Conservation (phyloP, 2,797 vertebrate genomes). For the Anableps anableps region DNA sequence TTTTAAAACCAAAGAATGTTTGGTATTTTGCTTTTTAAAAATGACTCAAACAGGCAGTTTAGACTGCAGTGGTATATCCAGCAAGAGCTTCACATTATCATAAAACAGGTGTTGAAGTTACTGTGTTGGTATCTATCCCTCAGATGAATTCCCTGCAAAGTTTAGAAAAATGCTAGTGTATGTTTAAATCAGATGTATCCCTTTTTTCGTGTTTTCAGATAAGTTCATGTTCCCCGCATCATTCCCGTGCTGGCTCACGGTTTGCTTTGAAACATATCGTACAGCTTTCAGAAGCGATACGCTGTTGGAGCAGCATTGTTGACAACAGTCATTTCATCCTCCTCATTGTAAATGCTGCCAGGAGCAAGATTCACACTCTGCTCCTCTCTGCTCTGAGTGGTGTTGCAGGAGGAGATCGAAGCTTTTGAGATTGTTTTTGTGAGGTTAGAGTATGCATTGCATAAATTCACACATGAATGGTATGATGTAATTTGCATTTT, state of each 20-base stretch:
- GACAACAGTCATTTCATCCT: conserved; percentile 57
- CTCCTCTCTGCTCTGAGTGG: conserved; percentile 42
- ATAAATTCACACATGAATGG: conserved; percentile 29
- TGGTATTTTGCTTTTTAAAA: conserved; percentile 3
- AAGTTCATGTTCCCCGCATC: conserved; percentile 22
- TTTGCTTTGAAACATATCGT: conserved; percentile 34
- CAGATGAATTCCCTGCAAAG: conserved; percentile 4
- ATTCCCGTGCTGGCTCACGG: conserved; percentile 4
- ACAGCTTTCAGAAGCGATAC: conserved; percentile 46
- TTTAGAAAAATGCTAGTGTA: conserved; percentile 20
- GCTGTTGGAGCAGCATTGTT: conserved; percentile 51
- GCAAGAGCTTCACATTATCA: neutral
- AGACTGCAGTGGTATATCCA: neutral
- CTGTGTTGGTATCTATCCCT: conserved; percentile 10
- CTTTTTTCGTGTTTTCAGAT: conserved; percentile 21
- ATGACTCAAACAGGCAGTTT: conserved; percentile 3
- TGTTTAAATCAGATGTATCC: conserved; percentile 6
- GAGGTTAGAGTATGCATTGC: conserved; percentile 26
- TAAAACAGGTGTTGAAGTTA: conserved; percentile 10
- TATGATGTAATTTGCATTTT: neutral
- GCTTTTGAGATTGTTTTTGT: conserved; percentile 30
- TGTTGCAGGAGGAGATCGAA: conserved; percentile 44
- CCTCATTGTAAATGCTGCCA: conserved; percentile 48
- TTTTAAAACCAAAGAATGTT: conserved; percentile 6
- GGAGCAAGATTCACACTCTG: conserved; percentile 47